These are phyloP conservation scores for Diglossa cyanea DNA, from an alignment of 2,797 vertebrate species.

Conservation along the genomic window DNA sequence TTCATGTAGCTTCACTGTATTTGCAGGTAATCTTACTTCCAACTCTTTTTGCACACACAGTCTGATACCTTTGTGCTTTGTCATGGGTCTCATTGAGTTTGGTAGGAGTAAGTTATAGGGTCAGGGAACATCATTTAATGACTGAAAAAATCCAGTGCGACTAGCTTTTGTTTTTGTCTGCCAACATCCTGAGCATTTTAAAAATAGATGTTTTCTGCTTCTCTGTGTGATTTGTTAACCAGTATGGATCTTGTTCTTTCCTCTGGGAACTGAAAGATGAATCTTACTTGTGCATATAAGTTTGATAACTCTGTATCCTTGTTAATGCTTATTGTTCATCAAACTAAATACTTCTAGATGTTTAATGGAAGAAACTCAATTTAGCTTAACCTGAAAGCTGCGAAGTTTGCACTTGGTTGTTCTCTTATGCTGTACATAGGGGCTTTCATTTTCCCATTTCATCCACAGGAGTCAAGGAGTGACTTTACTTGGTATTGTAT, in stretches of 20 bases:
- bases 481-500: background rate
- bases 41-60: background rate
- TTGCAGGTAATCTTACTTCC: background rate
- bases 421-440: background rate
- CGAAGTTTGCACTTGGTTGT: background rate
- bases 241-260: background rate
- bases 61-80: background rate
- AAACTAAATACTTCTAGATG: background rate
- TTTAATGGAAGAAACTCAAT: background rate
- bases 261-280: background rate
- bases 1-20: background rate
- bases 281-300: background rate
- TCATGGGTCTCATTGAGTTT: background rate
- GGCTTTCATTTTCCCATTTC: background rate
- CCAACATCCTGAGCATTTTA: background rate
- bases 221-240: background rate
- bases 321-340: background rate
- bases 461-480: background rate
- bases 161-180: background rate
- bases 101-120: fast-evolving
- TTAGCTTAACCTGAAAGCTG: background rate
- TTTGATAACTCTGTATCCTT: background rate
- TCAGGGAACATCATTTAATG: background rate
- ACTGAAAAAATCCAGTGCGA: background rate
- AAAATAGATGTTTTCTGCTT: background rate